Percentiles rank a stretch among this genome's conserved stretches.
Evolutionary conservation across 1,140 invertebrate species (phyloP).

Genomic region (Anagrus nilaparvatae): DNA sequence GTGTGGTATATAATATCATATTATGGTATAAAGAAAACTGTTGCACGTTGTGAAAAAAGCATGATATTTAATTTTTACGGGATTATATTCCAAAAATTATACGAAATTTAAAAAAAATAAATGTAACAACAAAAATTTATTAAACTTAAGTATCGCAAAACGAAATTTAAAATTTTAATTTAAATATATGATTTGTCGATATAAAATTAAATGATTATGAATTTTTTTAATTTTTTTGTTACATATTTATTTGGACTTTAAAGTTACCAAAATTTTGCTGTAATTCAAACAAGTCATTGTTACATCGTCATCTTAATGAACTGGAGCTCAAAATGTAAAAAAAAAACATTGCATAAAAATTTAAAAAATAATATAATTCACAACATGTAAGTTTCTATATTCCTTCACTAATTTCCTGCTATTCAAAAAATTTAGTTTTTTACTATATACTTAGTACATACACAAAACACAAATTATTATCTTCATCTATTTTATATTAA

Average conservation of each 20-base stretch:
- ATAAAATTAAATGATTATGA: slow-evolving; percentile 18
- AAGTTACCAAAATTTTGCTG: slow-evolving; percentile 44
- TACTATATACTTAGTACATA: no score
- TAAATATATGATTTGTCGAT: slow-evolving; percentile 15
- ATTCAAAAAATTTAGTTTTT: slow-evolving; percentile 21
- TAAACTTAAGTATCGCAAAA: no score
- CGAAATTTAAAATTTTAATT: no score
- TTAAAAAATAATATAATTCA: no score
- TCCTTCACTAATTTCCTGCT: slow-evolving; percentile 33
- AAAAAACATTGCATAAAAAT: slow-evolving; percentile 38
- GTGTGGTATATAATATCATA: no score
- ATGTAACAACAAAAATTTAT: slow-evolving; percentile 11
- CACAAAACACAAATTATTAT: no score
- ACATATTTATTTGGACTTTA: slow-evolving; percentile 44
- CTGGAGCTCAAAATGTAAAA: slow-evolving; percentile 44
- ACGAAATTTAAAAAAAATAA: no score
- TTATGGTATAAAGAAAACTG: no score
- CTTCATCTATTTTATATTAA: no score
- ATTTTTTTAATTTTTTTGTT: slow-evolving; percentile 42
- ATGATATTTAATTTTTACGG: no score
- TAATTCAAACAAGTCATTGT: slow-evolving; percentile 44
- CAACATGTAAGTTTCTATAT: slow-evolving; percentile 41
- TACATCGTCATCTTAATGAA: slow-evolving; percentile 43
- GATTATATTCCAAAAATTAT: no score
- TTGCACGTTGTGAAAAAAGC: slow-evolving; percentile 15